These are phyloP conservation scores for Pogonocichla stellata DNA, from an alignment of 2,113 vertebrate genomes.

Conservation along the genomic window DNA sequence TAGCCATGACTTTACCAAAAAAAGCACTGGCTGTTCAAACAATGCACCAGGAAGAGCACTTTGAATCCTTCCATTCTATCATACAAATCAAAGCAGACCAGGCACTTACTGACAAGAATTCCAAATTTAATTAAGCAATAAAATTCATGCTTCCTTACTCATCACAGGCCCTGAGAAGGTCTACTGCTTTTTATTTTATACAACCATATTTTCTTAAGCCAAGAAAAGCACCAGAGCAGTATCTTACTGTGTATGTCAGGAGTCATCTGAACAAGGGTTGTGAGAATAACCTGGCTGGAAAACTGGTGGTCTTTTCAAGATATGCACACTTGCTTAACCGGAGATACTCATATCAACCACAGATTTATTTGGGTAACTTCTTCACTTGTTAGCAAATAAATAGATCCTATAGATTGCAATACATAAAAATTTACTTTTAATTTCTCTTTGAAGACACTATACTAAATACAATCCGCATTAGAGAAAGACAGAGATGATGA, in stretches of 20 bases:
- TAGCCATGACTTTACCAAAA: not conserved
- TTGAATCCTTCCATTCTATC: not conserved
- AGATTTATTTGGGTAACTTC: not conserved
- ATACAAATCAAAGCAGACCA: not conserved
- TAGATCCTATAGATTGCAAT: not conserved
- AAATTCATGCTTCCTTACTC: not conserved
- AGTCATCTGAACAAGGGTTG: not conserved
- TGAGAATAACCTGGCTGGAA: not conserved
- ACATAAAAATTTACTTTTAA: not conserved
- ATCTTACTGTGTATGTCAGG: not conserved
- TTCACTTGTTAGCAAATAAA: not conserved
- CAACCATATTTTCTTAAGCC: not conserved
- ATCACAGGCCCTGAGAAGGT: not conserved
- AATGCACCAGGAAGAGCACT: not conserved
- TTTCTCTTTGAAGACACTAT: not conserved
- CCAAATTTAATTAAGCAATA: not conserved
- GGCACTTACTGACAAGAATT: not conserved
- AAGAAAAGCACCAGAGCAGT: not conserved
- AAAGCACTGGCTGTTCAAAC: not conserved
- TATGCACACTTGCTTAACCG: not conserved
- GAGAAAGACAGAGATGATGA: not conserved
- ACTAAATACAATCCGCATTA: not conserved
- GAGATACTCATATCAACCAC: not conserved
- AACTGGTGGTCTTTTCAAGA: not conserved
- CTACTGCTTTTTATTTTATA: not conserved